These are phyloP conservation scores for Gnatocerus cornutus DNA, from an alignment of 2,888 invertebrate genomes.

Conservation along the genomic window DNA sequence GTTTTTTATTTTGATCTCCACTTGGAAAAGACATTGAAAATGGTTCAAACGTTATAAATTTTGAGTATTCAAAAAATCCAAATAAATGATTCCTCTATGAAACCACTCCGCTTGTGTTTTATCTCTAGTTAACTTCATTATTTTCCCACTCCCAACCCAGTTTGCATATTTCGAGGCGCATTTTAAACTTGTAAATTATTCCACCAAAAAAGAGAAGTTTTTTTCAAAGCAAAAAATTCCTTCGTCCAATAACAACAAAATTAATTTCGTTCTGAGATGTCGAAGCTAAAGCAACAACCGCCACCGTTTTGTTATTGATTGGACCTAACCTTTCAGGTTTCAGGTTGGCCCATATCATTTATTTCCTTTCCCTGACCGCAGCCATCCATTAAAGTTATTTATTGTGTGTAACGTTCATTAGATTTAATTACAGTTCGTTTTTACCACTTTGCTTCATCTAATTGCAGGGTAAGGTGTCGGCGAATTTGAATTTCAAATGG, in stretches of 20 bases:
- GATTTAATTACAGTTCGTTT: conserved; percentile 25
- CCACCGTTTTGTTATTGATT: conserved; percentile 28
- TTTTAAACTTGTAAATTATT: conserved; percentile 6
- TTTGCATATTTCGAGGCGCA: conserved; percentile 3
- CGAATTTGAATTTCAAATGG: conserved; percentile 19
- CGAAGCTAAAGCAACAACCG: not conserved
- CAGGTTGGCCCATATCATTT: conserved; percentile 30
- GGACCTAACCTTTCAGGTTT: conserved; percentile 23
- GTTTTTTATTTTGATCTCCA: too few species aligned
- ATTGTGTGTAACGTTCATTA: conserved; percentile 27
- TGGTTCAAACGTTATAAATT: too few species aligned
- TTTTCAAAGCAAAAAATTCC: not conserved
- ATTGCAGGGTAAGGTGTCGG: not conserved
- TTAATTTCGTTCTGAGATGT: not conserved
- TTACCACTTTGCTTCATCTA: conserved; percentile 6
- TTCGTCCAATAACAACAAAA: not conserved
- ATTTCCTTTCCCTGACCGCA: conserved; percentile 23
- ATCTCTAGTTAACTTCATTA: conserved; percentile 1
- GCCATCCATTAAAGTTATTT: conserved; percentile 34
- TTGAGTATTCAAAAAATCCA: too few species aligned
- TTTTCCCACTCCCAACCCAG: not conserved
- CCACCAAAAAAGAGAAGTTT: conserved; percentile 1
- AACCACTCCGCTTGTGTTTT: too few species aligned
- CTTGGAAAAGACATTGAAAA: too few species aligned
- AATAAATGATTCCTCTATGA: too few species aligned